A percentile compares a stretch with the other conserved stretches of the same genome.
Evolutionary conservation across 2,888 invertebrate genomes (phyloP).

Genomic region (Eupithecia vulgata): DNA sequence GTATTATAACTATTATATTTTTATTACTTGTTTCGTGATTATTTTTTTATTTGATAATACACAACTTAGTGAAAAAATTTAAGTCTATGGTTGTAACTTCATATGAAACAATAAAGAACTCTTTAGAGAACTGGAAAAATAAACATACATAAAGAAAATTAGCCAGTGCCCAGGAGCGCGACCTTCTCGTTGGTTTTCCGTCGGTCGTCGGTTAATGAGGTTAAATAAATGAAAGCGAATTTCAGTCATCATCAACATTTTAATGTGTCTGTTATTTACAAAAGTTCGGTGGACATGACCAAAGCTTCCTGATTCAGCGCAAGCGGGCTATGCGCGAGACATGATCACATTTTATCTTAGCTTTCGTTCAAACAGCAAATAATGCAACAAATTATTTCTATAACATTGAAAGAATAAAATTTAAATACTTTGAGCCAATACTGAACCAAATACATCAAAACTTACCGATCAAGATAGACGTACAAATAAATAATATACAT

Average conservation of each 20-base stretch:
- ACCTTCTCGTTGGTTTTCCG: too few relatives aligned
- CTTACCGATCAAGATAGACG: constrained; percentile 39
- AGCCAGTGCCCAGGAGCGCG: too few relatives aligned
- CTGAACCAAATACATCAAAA: constrained; percentile 60
- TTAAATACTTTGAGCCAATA: constrained; percentile 79
- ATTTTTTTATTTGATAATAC: background rate
- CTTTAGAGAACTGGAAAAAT: too few relatives aligned
- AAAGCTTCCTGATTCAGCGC: constrained; percentile 58
- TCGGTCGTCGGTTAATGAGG: background rate
- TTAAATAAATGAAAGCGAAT: constrained; percentile 54
- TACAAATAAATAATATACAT: constrained; percentile 42
- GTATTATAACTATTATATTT: too few relatives aligned
- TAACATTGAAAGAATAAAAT: constrained; percentile 43
- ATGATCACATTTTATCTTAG: constrained; percentile 32
- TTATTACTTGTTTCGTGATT: background rate
- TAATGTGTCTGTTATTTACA: constrained; percentile 80
- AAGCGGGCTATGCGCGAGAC: constrained; percentile 53
- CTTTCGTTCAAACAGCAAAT: constrained; percentile 36
- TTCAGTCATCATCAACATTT: constrained; percentile 76
- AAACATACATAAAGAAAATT: too few relatives aligned
- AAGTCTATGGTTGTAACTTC: background rate
- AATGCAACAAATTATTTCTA: constrained; percentile 40
- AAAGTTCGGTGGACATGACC: constrained; percentile 79
- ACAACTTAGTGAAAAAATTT: too few relatives aligned
- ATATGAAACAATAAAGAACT: background rate